phyloP scores from a whole-genome alignment of 1,140 invertebrate genomes.

The Whitmania pigra region DNA sequence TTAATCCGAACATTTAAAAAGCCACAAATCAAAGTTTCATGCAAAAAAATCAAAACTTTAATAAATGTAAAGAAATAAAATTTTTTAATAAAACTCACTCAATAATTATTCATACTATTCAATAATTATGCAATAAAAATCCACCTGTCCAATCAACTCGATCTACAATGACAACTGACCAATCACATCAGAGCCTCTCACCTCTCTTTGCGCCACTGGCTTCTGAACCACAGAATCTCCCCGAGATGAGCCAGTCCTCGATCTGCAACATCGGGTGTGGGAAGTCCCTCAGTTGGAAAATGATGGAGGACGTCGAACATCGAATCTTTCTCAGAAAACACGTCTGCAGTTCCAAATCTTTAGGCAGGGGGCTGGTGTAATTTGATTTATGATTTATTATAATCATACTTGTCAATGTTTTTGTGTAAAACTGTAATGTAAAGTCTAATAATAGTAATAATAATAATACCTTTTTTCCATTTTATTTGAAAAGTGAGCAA shows the following conservation, averaged over 20 bases:
- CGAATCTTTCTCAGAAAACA: conserved; percentile 79
- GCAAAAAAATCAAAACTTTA: neutral
- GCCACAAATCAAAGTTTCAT: neutral
- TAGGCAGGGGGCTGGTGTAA: conserved; percentile 71
- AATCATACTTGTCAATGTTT: no score
- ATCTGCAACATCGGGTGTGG: conserved; percentile 78
- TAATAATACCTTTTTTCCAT: neutral
- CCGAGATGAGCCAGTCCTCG: conserved; percentile 69
- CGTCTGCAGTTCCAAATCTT: conserved; percentile 74
- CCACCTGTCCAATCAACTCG: neutral
- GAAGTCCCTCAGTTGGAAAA: conserved; percentile 82
- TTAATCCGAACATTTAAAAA: neutral
- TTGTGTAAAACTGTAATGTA: neutral
- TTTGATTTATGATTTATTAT: conserved; percentile 27
- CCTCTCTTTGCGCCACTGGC: conserved; percentile 64
- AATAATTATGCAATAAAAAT: conserved; percentile 21
- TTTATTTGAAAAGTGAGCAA: neutral
- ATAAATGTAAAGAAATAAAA: no score
- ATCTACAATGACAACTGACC: no score
- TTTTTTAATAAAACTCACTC: no score
- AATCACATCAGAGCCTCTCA: conserved; percentile 31
- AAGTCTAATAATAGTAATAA: neutral
- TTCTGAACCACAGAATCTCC: conserved; percentile 76
- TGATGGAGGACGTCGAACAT: conserved; percentile 67
- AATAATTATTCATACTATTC: neutral